These are phyloP conservation scores for Paraescarpia echinospica DNA, from an alignment of 1,140 invertebrate genomes.

Conservation along the genomic window DNA sequence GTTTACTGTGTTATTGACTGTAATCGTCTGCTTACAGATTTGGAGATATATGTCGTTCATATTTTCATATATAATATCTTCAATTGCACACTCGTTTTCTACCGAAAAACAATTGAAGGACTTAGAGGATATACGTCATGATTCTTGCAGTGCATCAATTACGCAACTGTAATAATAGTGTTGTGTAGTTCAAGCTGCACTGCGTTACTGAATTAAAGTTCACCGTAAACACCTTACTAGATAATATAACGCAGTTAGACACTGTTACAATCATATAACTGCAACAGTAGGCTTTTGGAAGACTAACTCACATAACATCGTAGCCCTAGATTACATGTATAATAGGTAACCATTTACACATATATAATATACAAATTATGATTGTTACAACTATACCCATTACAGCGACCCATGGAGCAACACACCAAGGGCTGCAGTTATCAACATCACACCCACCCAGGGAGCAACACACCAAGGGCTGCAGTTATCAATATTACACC, in stretches of 20 bases:
- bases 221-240: too few species aligned
- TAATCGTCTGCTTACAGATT: background rate
- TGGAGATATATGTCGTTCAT: background rate
- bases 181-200: too few species aligned
- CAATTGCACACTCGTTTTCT: background rate
- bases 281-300: too few species aligned
- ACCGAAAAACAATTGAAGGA: background rate
- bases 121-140: background rate
- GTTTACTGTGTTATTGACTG: background rate
- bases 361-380: background rate
- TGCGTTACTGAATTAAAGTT: too few species aligned
- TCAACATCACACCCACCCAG: too few species aligned
- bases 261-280: too few species aligned
- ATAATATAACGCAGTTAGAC: too few species aligned
- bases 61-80: background rate
- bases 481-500: too few species aligned
- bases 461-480: too few species aligned
- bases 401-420: too few species aligned
- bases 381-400: background rate
- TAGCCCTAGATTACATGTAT: background rate
- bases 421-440: background rate
- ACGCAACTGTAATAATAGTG: too few species aligned
- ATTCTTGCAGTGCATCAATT: background rate
- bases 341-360: background rate
- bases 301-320: too few species aligned